Evolutionary conservation across 2,113 vertebrate species (phyloP), one percentile per base, ranked within the genome.

Genomic region (Falco punctatus): DNA sequence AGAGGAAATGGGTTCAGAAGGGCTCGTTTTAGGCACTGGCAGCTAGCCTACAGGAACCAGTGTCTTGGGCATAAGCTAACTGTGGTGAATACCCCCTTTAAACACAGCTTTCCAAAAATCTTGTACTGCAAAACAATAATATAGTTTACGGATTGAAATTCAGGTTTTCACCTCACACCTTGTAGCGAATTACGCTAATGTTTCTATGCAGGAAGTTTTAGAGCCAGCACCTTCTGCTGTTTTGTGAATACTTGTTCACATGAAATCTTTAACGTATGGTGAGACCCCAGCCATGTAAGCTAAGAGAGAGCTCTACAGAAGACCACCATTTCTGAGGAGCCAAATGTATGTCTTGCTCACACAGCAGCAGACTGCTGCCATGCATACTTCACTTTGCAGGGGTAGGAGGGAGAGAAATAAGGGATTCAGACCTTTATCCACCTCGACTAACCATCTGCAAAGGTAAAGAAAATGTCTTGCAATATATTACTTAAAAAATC

Each of bases 1-100:
- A 58, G 81, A 91, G 55, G 91, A 96, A 92, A 96, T 15, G 15
- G 65, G 57, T 75, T 96, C 65, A 72, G 66, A 92, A 96, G 48
- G 65, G 48, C 40, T 92, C 93, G n/a, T 55, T 90, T 92, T 64
- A 81, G 89, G 64, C n/a, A 30, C 73, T 95, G 77, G 72, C 80
- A 96, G 28, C 32, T 19, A 59, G 91, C 72, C 73, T 30, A 14
- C 26, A 64, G 14, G 77, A 96, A 85, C 27, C 52, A 44, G 38
- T 13, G 38, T 51, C 75, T 51, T 33, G 48, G 51, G 33, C 42
- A 27, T n/a, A 62, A 78, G 38, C 51, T 40, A 74, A n/a, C 27
- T 81, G 86, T 64, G 40, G 55, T 42, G 42, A 96, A 81, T 27
- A 81, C 10, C 40, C n/a, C n/a, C 20, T 51, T 69, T 19, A 84